Base-by-base conservation (phyloP, 2,797 vertebrate species). In the Parotocinclus haroldoi region DNA sequence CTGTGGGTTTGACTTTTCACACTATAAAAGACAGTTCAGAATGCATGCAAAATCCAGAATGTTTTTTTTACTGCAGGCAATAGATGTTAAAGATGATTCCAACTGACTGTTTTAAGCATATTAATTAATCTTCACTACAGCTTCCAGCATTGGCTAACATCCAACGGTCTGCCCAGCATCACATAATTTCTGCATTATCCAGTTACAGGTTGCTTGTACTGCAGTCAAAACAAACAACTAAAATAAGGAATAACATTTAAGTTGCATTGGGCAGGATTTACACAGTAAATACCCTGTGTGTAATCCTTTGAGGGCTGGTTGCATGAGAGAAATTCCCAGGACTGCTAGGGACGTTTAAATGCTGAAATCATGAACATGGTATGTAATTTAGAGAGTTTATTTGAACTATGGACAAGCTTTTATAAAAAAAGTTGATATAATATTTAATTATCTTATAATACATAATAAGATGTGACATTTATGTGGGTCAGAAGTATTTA, bases 301-400 rank as follows among this genome's bases (percentile, higher is more conserved):
- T 40, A 44, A 62, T 73, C 56, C 63, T 60, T 56, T 37, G 12
- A 62, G 59, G 55, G 52, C 18, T 17, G 46, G 49, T 58, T 57
- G 49, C 44, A 56, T 73, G 55, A 58, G 42, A 50, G 39, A 60
- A 72, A 61, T 66, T 67, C 63, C 58, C 39, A 56, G 38, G 62
- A 42, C 63, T 63, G 60, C 58, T 39, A 46, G 65, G 62, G 66
- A 49, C 58, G 18, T 44, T 65, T 36, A 12, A 42, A 9, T 42
- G 8, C 40, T 3, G 10, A 5, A 27, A 27, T 27, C 27, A 27
- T 27, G 27, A 27, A 5, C 27, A 27, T 2, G 27, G 27, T 27
- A 27, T 27, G 27, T 27, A 2, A 27, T 42, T 42, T 42, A 42
- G 8, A 42, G 40, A 42, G 40, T 3, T 42, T 42, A 5, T 42